phyloP scores from a whole-genome alignment of 64 coral and sea anemone genomes.

The Orbicella faveolata region DNA sequence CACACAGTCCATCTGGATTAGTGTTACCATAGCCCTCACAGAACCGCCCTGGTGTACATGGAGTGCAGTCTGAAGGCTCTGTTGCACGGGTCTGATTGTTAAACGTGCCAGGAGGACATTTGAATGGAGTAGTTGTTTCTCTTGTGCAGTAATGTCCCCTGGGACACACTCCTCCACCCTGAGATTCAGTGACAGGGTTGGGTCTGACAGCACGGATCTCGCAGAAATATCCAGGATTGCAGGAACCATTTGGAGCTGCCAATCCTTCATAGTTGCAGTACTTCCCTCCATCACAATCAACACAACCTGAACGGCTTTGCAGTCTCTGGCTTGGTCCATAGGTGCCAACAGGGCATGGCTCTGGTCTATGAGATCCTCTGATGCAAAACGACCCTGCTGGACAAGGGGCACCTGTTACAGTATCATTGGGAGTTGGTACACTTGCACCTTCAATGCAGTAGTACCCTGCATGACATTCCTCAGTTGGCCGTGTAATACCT shows the following conservation, averaged over 20 bases:
- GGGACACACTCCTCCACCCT: slow-evolving; percentile 91
- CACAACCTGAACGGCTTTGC: slow-evolving; percentile 68
- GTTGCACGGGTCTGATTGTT: slow-evolving; percentile 77
- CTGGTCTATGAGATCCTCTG: slow-evolving; percentile 65
- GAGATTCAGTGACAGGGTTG: slow-evolving; percentile 63
- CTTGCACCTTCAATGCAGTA: slow-evolving; percentile 90
- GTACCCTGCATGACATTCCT: slow-evolving; percentile 84
- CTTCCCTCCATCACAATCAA: slow-evolving; percentile 91
- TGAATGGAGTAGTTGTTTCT: slow-evolving; percentile 86
- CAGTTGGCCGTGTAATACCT: slow-evolving; percentile 83
- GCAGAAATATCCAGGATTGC: slow-evolving; percentile 88
- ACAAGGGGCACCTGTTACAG: slow-evolving; percentile 80
- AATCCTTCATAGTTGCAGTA: slow-evolving; percentile 77
- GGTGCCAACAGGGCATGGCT: slow-evolving; percentile 81
- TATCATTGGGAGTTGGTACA: slow-evolving; percentile 90
- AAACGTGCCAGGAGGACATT: slow-evolving; percentile 96
- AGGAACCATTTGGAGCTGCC: slow-evolving; percentile 80
- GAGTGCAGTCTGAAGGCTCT: slow-evolving; percentile 62
- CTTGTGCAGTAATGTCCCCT: slow-evolving; percentile 77
- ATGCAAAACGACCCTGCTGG: slow-evolving; percentile 80
- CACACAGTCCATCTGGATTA: slow-evolving; percentile 74
- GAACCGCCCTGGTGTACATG: slow-evolving; percentile 86
- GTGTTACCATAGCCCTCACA: slow-evolving; percentile 85
- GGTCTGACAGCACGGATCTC: slow-evolving; percentile 66
- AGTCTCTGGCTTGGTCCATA: slow-evolving; percentile 72